Conservation (phyloP, 2,113 vertebrate genomes). For the Climacteris rufus region DNA sequence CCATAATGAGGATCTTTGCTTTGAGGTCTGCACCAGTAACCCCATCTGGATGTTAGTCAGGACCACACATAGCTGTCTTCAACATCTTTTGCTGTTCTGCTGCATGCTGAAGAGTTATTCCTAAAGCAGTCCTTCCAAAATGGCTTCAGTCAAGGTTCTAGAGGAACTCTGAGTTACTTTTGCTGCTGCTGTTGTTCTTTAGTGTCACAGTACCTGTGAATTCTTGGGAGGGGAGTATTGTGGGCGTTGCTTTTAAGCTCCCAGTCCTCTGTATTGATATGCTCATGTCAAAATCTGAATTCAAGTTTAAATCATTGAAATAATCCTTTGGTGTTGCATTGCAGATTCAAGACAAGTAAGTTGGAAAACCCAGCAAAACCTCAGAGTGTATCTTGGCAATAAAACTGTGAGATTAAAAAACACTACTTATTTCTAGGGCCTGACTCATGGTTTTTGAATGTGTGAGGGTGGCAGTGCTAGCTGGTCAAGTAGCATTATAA, state of each 20-base stretch:
- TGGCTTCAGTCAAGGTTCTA: fast-evolving
- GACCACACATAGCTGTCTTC: not conserved
- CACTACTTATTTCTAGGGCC: conserved; percentile 5
- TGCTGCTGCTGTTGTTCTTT: not conserved
- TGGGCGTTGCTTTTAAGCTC: not conserved
- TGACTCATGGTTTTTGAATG: conserved; percentile 54
- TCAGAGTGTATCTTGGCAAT: conserved; percentile 30
- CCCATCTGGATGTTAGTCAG: not conserved
- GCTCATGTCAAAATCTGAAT: not conserved
- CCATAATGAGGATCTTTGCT: not conserved
- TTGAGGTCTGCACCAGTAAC: not conserved
- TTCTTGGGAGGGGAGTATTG: not conserved
- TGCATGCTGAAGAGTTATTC: not conserved
- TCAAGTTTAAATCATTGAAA: not conserved
- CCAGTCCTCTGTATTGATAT: not conserved
- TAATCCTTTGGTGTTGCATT: not conserved
- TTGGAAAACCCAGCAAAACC: not conserved
- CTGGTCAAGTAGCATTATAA: conserved; percentile 39
- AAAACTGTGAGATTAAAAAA: not conserved
- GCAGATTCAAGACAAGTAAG: not conserved
- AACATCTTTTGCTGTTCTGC: not conserved
- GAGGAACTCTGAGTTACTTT: not conserved
- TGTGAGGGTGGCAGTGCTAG: not conserved
- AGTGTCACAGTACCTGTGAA: not conserved
- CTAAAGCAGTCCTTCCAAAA: not conserved